A percentile compares a stretch with the other conserved stretches of the same genome.
Conservation (phyloP, 2,797 vertebrate genomes). For the Alcedo atthis region DNA sequence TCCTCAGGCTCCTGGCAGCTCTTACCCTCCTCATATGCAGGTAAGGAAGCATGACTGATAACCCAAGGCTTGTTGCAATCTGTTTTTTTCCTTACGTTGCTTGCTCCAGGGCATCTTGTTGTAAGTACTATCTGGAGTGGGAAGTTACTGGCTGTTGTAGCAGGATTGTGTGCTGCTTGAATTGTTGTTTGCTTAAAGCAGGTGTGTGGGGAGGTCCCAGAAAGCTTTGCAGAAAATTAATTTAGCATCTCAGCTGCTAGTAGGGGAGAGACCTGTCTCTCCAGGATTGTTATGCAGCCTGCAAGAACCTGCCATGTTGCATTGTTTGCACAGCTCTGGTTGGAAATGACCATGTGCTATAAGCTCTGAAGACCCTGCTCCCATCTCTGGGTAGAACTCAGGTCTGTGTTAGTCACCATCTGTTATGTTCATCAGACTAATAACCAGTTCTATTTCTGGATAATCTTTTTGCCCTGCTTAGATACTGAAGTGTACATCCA, state of each 20-base stretch:
- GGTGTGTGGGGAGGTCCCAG: too few species aligned
- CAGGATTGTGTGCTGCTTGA: neutral
- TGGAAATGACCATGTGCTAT: neutral
- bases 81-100: neutral
- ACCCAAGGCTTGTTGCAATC: neutral
- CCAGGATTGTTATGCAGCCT: neutral
- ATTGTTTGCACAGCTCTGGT: neutral
- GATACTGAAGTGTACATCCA: neutral
- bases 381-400: neutral
- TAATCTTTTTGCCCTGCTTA: neutral
- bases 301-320: neutral
- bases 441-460: neutral
- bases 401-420: too few species aligned
- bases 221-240: neutral
- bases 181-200: neutral
- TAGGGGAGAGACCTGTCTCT: neutral
- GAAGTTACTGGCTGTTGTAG: neutral
- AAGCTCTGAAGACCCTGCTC: neutral
- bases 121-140: neutral
- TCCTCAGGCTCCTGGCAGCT: conserved; percentile 87
- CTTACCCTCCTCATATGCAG: conserved; percentile 92
- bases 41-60: conserved; percentile 58
- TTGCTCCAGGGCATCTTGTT: neutral
- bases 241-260: neutral
- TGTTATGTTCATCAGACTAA: neutral